These are phyloP conservation scores for Lymantria monacha DNA, from an alignment of 2,888 invertebrate genomes.

Conservation along the genomic window DNA sequence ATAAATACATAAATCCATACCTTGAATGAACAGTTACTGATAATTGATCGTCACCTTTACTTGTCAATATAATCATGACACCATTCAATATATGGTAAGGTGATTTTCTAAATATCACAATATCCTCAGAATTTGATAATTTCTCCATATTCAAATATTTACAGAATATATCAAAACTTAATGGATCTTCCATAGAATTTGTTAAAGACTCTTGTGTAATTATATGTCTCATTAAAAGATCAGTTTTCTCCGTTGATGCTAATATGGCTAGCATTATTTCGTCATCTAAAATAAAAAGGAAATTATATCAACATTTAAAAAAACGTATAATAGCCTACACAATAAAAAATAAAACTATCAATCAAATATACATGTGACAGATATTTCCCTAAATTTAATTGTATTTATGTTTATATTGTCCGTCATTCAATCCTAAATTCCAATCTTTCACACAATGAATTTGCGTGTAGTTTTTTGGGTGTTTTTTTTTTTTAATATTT, in stretches of 20 bases:
- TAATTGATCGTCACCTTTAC: slow-evolving; percentile 12
- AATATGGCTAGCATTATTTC: slow-evolving; percentile 47
- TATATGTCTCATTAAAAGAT: slow-evolving; percentile 50
- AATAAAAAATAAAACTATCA: no score
- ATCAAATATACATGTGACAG: no score
- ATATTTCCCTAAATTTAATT: no score
- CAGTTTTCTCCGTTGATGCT: slow-evolving; percentile 49
- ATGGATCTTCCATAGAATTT: slow-evolving; percentile 1
- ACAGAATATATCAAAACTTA: slow-evolving; percentile 44
- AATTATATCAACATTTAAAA: slow-evolving; percentile 41
- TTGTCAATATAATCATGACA: slow-evolving; percentile 44
- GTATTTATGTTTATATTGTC: no score
- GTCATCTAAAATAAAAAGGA: slow-evolving; percentile 33
- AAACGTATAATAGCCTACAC: not conserved
- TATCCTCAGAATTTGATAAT: slow-evolving; percentile 33
- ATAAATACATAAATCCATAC: no score
- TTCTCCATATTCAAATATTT: slow-evolving; percentile 53
- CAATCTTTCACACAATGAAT: no score
- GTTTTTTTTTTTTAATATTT: no score
- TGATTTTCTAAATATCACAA: slow-evolving; percentile 49
- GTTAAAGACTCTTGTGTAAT: slow-evolving; percentile 4
- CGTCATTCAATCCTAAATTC: no score
- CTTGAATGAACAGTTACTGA: slow-evolving; percentile 51
- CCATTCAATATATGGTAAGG: slow-evolving; percentile 62
- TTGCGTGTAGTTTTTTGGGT: no score